These are phyloP conservation scores for Corythornis leucogaster DNA, from an alignment of 2,797 vertebrate genomes.

Conservation along the genomic window DNA sequence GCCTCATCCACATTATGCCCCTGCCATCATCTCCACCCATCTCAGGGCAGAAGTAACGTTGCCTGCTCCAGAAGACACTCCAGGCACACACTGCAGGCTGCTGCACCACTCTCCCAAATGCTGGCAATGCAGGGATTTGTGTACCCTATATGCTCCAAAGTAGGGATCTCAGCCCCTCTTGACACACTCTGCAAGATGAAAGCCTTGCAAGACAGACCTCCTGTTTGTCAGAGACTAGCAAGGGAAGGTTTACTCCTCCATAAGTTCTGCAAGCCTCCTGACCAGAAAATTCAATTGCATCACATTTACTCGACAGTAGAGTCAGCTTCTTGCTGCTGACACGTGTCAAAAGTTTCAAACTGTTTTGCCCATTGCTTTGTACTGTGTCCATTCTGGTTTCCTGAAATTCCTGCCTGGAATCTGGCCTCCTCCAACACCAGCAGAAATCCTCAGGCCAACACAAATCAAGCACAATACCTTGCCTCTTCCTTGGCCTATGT, in stretches of 20 bases:
- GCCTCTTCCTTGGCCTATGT: background rate
- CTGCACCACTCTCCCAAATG: background rate
- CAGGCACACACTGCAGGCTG: background rate
- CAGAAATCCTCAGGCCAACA: background rate
- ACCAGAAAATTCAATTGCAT: background rate
- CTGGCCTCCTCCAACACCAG: background rate
- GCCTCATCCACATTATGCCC: accelerated
- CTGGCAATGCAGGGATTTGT: background rate
- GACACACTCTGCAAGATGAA: background rate
- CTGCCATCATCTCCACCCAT: background rate
- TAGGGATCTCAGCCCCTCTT: background rate
- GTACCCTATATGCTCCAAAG: background rate
- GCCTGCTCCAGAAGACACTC: background rate
- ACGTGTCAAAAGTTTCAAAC: background rate
- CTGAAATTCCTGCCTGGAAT: too few relatives aligned
- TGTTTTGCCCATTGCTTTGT: background rate
- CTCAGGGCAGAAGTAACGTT: accelerated
- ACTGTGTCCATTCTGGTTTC: background rate
- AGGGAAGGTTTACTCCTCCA: background rate
- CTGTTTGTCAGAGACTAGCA: background rate
- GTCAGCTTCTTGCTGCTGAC: background rate
- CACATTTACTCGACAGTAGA: background rate
- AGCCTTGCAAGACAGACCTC: background rate
- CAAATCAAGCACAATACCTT: background rate
- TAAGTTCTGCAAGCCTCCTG: background rate